Base-by-base conservation (phyloP, 2,888 invertebrate genomes). In the Tribolium freemani region DNA sequence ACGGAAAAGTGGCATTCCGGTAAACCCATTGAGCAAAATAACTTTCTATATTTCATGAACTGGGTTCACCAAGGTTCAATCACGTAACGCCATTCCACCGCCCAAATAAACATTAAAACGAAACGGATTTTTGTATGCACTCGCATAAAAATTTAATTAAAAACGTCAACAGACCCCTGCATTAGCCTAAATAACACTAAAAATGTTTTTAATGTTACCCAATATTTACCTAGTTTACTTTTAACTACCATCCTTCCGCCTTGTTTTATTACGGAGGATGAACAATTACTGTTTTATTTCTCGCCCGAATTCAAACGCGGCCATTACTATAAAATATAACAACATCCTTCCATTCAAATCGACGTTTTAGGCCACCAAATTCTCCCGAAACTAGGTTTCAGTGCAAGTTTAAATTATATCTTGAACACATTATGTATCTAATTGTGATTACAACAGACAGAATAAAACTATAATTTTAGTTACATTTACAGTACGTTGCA, bases 221-320 rank as follows among this genome's bases (percentile, higher is more conserved):
- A 60, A 51, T 69, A 50, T 61, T 69, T 69, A 44, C 53, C 45
- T 53, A 9, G 60, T 64, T 64, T 21, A 4, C 21, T 53, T 61
- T 60, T 69, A 20, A 69, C 44, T 60, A 38, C 20, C 60, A 31
- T 50, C 46, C 56, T 61, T 60, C 58, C 20, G 51, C n/a, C 31
- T 20, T 45, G 69, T 69, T 60, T 69, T 67, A 68, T 51, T 48
- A 31, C 45, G 20, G 20, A 48, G 54, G 60, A 45, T 68, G 57
- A 58, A 53, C 54, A 61, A 54, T 69, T 64, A 64, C 64, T 50
- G 63, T 63, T 63, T 63, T 63, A 63, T 50, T 63, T 50, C 63
- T 21, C 44, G 54, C 30, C 53, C 44, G 31, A 30, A 67, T 56
- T 67, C 67, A 67, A 56, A 67, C 56, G 30, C 45, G 26, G 54